These are phyloP conservation scores for Taxidea taxus DNA, from an alignment of 2,113 vertebrate species.

Conservation along the genomic window DNA sequence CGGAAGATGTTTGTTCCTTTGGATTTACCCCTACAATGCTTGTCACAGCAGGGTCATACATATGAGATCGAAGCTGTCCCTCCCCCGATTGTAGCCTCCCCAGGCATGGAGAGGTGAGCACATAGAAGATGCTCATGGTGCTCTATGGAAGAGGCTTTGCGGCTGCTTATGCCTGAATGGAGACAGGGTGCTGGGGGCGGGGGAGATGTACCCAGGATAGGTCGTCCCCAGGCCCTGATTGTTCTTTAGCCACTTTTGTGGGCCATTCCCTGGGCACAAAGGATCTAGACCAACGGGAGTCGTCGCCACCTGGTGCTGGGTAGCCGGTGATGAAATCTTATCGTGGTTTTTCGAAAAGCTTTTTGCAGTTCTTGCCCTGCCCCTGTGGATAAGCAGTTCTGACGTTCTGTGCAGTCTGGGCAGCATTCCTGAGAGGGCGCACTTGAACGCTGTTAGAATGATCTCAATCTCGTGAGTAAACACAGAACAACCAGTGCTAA, in stretches of 20 bases:
- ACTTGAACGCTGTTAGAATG: neutral
- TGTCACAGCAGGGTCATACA: neutral
- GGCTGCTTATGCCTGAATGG: neutral
- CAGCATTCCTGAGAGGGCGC: accelerated
- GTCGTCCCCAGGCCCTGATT: neutral
- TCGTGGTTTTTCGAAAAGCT: neutral
- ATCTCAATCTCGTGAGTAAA: neutral
- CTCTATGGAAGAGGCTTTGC: neutral
- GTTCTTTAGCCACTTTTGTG: neutral
- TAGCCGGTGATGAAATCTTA: slow-evolving; percentile 33
- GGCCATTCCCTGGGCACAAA: neutral
- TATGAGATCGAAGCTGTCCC: neutral
- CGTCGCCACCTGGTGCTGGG: neutral
- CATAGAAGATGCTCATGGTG: neutral
- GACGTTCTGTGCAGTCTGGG: neutral
- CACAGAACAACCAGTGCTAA: neutral
- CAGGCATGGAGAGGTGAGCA: neutral
- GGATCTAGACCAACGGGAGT: neutral
- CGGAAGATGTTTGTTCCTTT: neutral
- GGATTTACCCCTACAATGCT: neutral
- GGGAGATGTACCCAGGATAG: neutral
- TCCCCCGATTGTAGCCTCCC: neutral
- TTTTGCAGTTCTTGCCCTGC: neutral
- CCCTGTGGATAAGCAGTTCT: neutral
- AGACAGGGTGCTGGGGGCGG: too few relatives aligned